Evolutionary conservation across 53 echinoderm and acorn worm species (phyloP), one percentile per base, ranked within the genome.

Genomic region (Holothuria leucospilota): DNA sequence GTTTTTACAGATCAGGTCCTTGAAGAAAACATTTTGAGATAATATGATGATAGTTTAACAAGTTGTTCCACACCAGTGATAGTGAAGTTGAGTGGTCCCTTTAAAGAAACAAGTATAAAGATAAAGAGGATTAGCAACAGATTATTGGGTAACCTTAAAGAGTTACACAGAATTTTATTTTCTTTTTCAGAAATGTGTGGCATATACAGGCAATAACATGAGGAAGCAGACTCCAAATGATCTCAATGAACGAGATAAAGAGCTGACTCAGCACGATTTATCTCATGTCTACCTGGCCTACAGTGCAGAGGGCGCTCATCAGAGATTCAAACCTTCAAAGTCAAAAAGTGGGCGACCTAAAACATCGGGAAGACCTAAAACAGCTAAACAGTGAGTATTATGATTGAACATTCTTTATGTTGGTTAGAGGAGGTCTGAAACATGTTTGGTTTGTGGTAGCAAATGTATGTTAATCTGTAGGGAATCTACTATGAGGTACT

Each of bases 121-220:
- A 18, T 11, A 38, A 29, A 73, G 34, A 34, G 34, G 34, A 34
- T 34, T 34, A 34, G 34, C 1, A 73, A 6, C 21, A 73, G 6
- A 4, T 5, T 28, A 5, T 39, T 73, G 26, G 26, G 8, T 29
- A 5, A 8, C 11, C 6, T 46, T 46, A 46, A 46, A 9, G 46
- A 46, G 46, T 2, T 46, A 46, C 46, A 46, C 34, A 3, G 3
- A 34, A 34, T 18, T 14, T 34, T 82, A 38, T 84, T 73, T 42
- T 34, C 20, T 63, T 69, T 28, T 63, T 24, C 62, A 97, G 97
- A 97, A 97, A 97, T 97, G 97, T 88, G 97, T 97, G 42, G 97
- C 97, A 1, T 97, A 97, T 62, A 97, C 97, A 5, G 97, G 97
- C 10, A 97, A 97, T 86, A 97, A 97, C 86, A 97, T 97, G 97